Base-by-base conservation (phyloP, 1,140 invertebrate genomes). In the Lucilia cuprina region DNA sequence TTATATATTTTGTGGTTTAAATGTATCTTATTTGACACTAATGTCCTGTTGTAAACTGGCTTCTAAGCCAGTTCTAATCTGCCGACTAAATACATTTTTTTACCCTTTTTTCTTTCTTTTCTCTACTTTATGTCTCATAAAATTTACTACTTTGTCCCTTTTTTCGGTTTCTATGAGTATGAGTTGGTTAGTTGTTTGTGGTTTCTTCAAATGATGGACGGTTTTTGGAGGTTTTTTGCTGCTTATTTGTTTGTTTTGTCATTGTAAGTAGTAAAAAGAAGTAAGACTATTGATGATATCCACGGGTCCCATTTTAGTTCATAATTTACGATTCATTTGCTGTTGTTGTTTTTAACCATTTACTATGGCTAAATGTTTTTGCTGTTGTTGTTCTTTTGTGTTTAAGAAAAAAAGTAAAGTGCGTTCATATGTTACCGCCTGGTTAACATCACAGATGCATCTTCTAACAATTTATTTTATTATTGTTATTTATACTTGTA, bases 281-380 rank as follows among this genome's bases (percentile, higher is more conserved):
- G 30, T n/a, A 30, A 30, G 25, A 30, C 30, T 35, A 41, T 25
- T 14, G 21, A 80, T 49, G 41, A 80, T 21, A 47, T 49, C n/a
- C 77, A 80, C 41, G 77, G 77, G 77, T 49, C 41, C 41, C 77
- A 80, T 50, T 80, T 80, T 50, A 49, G 77, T 80, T 80, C 77
- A 80, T 80, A 80, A 80, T 80, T 80, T 80, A 80, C 77, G 77
- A 80, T 80, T 80, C 77, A 80, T 50, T 80, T 70, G n/a, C 21
- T 70, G 21, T 21, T 21, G n/a, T n/a, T 70, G n/a, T 21, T 49
- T 49, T n/a, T 5, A 21, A 17, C 9, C 41, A 21, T 12, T 78
- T 78, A 47, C 35, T 5, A 21, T 49, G 13, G n/a, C 49, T 80
- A 49, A 80, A 21, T 49, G 17, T 80, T 80, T 19, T 49, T 13